Percentiles rank a stretch among this genome's conserved stretches.
Conservation (phyloP, 2,113 vertebrate genomes). For the Otocyon megalotis region DNA sequence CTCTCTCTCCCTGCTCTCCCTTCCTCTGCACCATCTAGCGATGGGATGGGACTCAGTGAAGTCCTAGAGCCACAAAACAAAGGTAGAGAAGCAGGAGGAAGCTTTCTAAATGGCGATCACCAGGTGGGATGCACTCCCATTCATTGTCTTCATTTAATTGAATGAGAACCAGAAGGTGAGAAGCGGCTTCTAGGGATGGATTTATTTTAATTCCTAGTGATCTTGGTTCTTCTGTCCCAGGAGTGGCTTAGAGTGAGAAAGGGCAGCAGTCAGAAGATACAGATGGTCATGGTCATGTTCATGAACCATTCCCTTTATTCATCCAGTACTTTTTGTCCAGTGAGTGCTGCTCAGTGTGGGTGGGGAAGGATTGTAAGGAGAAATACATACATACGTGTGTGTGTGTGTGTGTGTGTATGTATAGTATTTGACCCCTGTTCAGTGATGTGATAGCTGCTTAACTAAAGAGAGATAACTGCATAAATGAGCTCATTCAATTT, state of each 20-base stretch:
- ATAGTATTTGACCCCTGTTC: neutral
- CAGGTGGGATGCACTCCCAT: fast-evolving
- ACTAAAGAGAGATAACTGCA: neutral
- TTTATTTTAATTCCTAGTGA: neutral
- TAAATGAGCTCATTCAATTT: neutral
- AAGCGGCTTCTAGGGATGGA: neutral
- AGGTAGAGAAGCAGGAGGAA: neutral
- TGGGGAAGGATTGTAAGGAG: neutral
- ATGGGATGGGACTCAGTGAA: neutral
- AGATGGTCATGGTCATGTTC: neutral
- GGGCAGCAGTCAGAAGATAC: neutral
- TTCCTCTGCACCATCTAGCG: neutral
- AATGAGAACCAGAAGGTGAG: neutral
- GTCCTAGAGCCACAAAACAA: neutral
- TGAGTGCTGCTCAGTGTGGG: neutral
- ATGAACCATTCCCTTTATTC: neutral
- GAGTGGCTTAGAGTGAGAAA: neutral
- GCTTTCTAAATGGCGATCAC: neutral
- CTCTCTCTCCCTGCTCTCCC: neutral
- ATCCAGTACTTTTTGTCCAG: neutral
- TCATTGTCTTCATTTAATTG: neutral
- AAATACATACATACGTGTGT: neutral
- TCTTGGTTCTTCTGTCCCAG: neutral
- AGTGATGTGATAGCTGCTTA: neutral
- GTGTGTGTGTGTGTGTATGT: neutral